phyloP scores from a whole-genome alignment of 2,797 vertebrate species.

The Eleutherodactylus coqui region DNA sequence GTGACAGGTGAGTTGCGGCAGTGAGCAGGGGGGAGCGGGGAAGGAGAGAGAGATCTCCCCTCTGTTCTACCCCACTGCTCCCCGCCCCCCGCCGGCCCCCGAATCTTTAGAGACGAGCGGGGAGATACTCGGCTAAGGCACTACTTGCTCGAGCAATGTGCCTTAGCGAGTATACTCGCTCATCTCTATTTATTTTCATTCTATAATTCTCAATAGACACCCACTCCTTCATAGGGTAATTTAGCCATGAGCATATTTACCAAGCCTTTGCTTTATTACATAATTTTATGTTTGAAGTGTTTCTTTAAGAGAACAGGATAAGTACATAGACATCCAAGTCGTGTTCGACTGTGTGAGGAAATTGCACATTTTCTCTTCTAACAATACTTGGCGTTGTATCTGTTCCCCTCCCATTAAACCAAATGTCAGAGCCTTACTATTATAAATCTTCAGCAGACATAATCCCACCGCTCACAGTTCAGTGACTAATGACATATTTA shows the following conservation, averaged over 20 bases:
- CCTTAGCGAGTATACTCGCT: too few relatives aligned
- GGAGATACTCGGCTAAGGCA: too few relatives aligned
- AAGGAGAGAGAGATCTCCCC: too few relatives aligned
- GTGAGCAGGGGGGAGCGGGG: too few relatives aligned
- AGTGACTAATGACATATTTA: conserved; percentile 33
- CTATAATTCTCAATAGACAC: too few relatives aligned
- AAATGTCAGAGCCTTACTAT: conserved; percentile 15
- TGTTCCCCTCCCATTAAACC: conserved; percentile 11
- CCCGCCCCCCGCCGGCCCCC: too few relatives aligned
- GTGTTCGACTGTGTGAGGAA: conserved; percentile 18
- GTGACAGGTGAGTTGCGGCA: too few relatives aligned
- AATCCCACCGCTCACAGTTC: conserved; percentile 17
- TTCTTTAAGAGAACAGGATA: background rate
- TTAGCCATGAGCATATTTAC: background rate
- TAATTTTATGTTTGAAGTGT: background rate
- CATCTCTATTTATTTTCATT: too few relatives aligned
- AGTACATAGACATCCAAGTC: background rate
- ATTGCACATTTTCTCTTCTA: conserved; percentile 30
- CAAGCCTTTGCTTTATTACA: background rate
- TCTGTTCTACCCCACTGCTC: too few relatives aligned
- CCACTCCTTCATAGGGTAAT: too few relatives aligned
- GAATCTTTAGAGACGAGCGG: too few relatives aligned
- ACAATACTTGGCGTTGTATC: conserved; percentile 18
- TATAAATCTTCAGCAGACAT: conserved; percentile 31
- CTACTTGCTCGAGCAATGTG: too few relatives aligned